Percentiles rank a stretch among this genome's conserved stretches.
These are phyloP conservation scores for Elanus axillaris DNA, from an alignment of 2,113 vertebrate genomes.

Conservation along the genomic window DNA sequence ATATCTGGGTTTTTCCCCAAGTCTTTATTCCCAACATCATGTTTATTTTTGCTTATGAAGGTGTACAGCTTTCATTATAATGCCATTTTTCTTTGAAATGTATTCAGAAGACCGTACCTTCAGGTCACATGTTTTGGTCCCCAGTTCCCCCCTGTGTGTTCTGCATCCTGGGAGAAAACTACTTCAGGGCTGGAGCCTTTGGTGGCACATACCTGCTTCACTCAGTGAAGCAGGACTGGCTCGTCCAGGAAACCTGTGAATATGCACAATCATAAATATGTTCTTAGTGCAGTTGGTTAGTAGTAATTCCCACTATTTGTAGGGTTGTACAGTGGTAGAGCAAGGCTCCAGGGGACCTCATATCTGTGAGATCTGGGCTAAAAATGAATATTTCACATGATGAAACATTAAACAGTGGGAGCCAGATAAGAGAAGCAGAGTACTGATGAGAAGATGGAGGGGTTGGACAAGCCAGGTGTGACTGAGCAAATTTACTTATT, in stretches of 20 bases:
- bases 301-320: not conserved
- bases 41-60: not conserved
- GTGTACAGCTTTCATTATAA: not conserved
- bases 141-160: fast-evolving
- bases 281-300: not conserved
- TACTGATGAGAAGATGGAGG: not conserved
- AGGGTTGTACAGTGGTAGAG: not conserved
- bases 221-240: not conserved
- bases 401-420: not conserved
- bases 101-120: not conserved
- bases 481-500: not conserved
- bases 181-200: not conserved
- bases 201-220: fast-evolving
- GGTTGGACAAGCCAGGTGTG: not conserved
- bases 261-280: fast-evolving
- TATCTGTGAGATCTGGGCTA: not conserved
- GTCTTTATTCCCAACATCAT: fast-evolving
- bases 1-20: fast-evolving
- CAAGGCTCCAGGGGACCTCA: not conserved
- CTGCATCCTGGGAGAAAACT: not conserved
- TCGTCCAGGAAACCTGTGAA: not conserved
- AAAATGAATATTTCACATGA: not conserved
- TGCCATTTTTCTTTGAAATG: fast-evolving
- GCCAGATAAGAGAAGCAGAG: not conserved
- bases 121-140: fast-evolving